Percentiles rank a stretch among this genome's conserved stretches.
Evolutionary conservation across 2,888 invertebrate genomes (phyloP).

Genomic region (Auanema sp.): DNA sequence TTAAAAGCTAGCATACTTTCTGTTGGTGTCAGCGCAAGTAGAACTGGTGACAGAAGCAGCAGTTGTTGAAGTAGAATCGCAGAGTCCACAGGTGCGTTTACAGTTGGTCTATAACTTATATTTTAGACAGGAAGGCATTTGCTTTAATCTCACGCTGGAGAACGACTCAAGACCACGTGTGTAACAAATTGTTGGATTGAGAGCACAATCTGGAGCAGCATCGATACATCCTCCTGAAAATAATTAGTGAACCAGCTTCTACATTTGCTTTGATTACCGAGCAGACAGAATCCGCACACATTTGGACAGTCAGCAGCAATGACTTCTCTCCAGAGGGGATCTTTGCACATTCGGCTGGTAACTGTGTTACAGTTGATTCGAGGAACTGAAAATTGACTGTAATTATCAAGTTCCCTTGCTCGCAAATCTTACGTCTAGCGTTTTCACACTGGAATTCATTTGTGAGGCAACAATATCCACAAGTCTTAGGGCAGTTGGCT

Average conservation of each 20-base stretch:
- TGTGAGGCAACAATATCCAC: constrained; percentile 15
- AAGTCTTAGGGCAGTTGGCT: constrained; percentile 14
- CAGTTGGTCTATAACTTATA: constrained; percentile 11
- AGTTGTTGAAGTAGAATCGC: constrained; percentile 6
- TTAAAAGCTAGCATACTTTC: not conserved
- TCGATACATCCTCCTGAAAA: constrained; percentile 15
- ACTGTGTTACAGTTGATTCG: constrained; percentile 11
- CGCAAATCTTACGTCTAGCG: not conserved
- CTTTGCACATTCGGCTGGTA: constrained; percentile 10
- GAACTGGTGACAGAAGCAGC: not conserved
- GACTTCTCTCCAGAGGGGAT: constrained; percentile 10
- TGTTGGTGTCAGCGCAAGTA: constrained; percentile 2
- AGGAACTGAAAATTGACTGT: constrained; percentile 4
- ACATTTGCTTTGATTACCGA: constrained; percentile 6
- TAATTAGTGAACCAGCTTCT: constrained; percentile 10
- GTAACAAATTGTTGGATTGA: constrained; percentile 13
- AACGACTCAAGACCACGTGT: constrained; percentile 17
- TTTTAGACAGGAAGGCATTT: not conserved
- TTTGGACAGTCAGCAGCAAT: constrained; percentile 16
- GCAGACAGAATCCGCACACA: constrained; percentile 19
- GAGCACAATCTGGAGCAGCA: constrained; percentile 11
- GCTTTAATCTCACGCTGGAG: constrained; percentile 8
- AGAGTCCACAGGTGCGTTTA: constrained; percentile 15
- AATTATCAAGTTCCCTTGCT: not conserved
- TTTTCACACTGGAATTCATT: constrained; percentile 7